Percentiles rank a stretch among this genome's conserved stretches.
Evolutionary conservation across 2,888 invertebrate species (phyloP).

Genomic region (Nebria brevicollis): DNA sequence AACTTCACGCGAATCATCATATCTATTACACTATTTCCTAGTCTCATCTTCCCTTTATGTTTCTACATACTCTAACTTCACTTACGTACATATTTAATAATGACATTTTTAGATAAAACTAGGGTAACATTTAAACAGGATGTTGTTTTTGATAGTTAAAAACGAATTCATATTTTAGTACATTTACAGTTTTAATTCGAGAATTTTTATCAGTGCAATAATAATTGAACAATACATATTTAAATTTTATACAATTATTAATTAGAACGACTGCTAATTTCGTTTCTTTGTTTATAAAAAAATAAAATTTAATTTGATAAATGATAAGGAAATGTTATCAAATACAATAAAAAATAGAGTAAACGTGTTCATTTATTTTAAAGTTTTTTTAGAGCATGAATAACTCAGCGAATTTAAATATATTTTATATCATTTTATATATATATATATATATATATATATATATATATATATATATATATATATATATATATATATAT

Average conservation of each 20-base stretch:
- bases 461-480: no score
- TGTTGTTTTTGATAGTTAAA: background rate
- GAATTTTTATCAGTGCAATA: background rate
- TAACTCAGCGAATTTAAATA: no score
- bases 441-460: no score
- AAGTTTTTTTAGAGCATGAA: no score
- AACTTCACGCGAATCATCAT: conserved; percentile 19
- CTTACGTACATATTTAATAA: background rate
- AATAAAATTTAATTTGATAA: background rate
- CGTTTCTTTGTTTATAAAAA: background rate
- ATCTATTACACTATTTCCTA: background rate
- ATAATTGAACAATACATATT: background rate
- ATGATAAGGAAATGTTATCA: no score
- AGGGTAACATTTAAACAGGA: no score
- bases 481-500: no score
- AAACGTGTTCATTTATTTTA: no score
- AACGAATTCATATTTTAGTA: background rate
- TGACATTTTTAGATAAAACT: no score
- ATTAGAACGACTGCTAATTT: background rate
- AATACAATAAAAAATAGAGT: no score
- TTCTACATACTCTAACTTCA: no score
- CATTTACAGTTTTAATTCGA: background rate
- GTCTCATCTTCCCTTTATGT: background rate
- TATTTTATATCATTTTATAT: no score
- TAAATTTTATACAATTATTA: background rate